phyloP scores from a whole-genome alignment of 1,140 invertebrate genomes.

The Littorina saxatilis region DNA sequence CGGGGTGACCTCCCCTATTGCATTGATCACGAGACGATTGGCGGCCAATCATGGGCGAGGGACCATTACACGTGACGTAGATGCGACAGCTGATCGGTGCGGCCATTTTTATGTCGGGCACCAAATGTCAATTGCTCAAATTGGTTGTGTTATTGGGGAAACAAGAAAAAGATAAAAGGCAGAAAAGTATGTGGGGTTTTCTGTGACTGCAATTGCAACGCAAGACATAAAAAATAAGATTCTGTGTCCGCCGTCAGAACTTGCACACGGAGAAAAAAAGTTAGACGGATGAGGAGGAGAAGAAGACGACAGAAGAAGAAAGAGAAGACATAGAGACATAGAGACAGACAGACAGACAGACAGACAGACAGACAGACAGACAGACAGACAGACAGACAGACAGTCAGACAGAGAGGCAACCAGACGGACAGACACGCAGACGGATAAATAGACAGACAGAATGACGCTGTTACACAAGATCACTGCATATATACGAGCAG shows the following conservation, averaged over 20 bases:
- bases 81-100: slow-evolving; percentile 1
- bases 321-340: neutral
- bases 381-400: neutral
- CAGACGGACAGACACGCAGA: slow-evolving; percentile 21
- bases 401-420: slow-evolving; percentile 17
- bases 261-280: neutral
- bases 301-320: too few relatives aligned
- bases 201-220: too few relatives aligned
- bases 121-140: too few relatives aligned
- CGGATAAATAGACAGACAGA: neutral
- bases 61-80: slow-evolving; percentile 8
- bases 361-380: neutral
- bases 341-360: neutral
- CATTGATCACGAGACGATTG: slow-evolving; percentile 21
- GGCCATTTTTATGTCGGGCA: neutral
- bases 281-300: neutral
- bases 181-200: too few relatives aligned
- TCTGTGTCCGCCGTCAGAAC: too few relatives aligned
- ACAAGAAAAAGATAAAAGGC: too few relatives aligned
- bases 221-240: too few relatives aligned
- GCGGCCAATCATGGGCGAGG: slow-evolving; percentile 1
- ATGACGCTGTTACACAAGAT: too few relatives aligned
- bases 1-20: slow-evolving; percentile 29
- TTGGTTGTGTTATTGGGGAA: too few relatives aligned
- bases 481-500: too few relatives aligned